These are phyloP conservation scores for Musca domestica DNA, from an alignment of 1,140 invertebrate genomes.

Conservation along the genomic window DNA sequence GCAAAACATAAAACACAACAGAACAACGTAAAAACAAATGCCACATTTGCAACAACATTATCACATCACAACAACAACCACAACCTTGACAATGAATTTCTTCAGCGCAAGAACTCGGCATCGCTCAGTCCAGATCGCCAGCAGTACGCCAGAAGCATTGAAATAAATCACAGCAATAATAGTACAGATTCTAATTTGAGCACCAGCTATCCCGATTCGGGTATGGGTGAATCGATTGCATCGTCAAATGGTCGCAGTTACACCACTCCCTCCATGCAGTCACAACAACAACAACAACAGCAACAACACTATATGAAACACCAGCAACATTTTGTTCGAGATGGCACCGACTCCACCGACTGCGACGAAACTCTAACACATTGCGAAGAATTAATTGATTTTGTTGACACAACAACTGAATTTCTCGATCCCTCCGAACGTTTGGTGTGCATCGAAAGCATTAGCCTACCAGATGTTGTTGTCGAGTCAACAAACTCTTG, in stretches of 20 bases:
- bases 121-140: conserved; percentile 37
- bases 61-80: neutral
- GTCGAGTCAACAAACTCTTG: conserved; percentile 46
- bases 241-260: conserved; percentile 13
- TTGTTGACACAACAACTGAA: conserved; percentile 29
- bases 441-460: conserved; percentile 52
- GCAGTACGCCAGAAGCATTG: conserved; percentile 28
- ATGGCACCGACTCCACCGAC: conserved; percentile 44
- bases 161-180: conserved; percentile 9
- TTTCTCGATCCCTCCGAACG: conserved; percentile 37
- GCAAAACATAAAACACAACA: neutral
- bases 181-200: conserved; percentile 49
- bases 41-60: neutral
- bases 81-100: conserved; percentile 26
- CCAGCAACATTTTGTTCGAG: conserved; percentile 37
- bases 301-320: conserved; percentile 31
- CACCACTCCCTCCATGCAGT: neutral
- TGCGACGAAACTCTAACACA: conserved; percentile 46
- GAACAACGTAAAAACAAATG: too few species aligned
- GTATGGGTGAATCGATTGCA: conserved; percentile 37
- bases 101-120: conserved; percentile 37
- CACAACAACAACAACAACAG: conserved; percentile 24
- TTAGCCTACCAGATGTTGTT: conserved; percentile 52
- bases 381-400: conserved; percentile 42
- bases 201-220: conserved; percentile 48